Percentiles rank a stretch among this genome's conserved stretches.
Evolutionary conservation across 2,797 vertebrate genomes (phyloP).

Genomic region (Prionace glauca): DNA sequence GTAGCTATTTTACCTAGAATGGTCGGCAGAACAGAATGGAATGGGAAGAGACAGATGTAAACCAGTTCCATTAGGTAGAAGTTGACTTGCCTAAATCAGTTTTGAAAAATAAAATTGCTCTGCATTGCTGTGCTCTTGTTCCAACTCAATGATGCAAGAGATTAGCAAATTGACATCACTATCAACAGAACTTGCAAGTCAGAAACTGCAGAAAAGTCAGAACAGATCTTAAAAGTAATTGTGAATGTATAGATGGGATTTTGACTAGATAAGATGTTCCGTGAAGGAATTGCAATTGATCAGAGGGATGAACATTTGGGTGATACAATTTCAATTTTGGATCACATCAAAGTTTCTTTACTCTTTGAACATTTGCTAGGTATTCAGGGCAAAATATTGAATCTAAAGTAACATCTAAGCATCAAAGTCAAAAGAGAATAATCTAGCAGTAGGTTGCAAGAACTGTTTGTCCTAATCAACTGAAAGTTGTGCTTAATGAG

Average conservation of each 20-base stretch:
- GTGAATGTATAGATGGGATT: not conserved
- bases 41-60: not conserved
- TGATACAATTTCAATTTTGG: not conserved
- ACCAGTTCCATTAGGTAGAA: not conserved
- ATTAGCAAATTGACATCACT: not conserved
- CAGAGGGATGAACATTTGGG: not conserved
- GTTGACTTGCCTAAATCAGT: not conserved
- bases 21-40: not conserved
- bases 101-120: constrained; percentile 16
- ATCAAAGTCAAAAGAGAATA: not conserved
- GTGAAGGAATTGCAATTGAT: not conserved
- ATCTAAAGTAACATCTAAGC: not conserved
- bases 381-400: not conserved
- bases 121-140: not conserved
- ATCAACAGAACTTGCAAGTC: not conserved
- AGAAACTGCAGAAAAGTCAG: not conserved
- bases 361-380: not conserved
- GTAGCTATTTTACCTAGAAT: not conserved
- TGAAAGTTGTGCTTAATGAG: not conserved
- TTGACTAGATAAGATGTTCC: not conserved
- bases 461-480: not conserved
- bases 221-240: not conserved
- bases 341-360: not conserved
- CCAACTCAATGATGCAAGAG: not conserved
- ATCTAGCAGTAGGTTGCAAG: not conserved